Evolutionary conservation across 2,797 vertebrate genomes (phyloP).

Genomic region (Notolabrus celidotus): DNA sequence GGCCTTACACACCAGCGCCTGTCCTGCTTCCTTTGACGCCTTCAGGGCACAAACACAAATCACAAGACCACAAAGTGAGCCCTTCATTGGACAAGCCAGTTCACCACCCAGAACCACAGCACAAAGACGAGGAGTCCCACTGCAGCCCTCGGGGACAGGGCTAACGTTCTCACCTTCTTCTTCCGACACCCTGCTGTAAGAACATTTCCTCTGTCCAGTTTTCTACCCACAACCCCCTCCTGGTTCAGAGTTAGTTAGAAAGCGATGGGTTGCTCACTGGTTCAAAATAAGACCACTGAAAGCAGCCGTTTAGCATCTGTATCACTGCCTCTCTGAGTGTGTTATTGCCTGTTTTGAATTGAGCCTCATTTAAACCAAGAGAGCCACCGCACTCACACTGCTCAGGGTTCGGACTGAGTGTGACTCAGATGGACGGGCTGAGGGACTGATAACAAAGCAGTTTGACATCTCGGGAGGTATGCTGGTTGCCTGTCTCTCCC

Average conservation of each 20-base stretch:
- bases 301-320: not conserved
- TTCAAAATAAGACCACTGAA: slow-evolving; percentile 61
- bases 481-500: not conserved
- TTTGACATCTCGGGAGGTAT: not conserved
- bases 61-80: slow-evolving; percentile 33
- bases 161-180: slow-evolving; percentile 45
- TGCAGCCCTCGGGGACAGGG: not conserved
- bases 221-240: slow-evolving; percentile 27
- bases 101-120: not conserved
- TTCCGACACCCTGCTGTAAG: slow-evolving; percentile 31
- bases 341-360: slow-evolving; percentile 7
- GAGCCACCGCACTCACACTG: slow-evolving; percentile 33
- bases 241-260: slow-evolving; percentile 19
- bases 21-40: slow-evolving; percentile 92
- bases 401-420: slow-evolving; percentile 56
- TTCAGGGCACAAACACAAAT: slow-evolving; percentile 75
- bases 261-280: slow-evolving; percentile 41
- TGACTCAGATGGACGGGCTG: slow-evolving; percentile 35
- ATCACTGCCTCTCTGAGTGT: slow-evolving; percentile 1
- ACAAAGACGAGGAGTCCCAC: not conserved
- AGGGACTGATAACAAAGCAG: slow-evolving; percentile 1
- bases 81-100: not conserved
- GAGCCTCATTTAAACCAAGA: slow-evolving; percentile 69
- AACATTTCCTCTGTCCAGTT: slow-evolving; percentile 23
- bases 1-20: slow-evolving; percentile 90